Evolutionary conservation across 2,888 invertebrate species (phyloP).

Genomic region (Monopis laevigella): DNA sequence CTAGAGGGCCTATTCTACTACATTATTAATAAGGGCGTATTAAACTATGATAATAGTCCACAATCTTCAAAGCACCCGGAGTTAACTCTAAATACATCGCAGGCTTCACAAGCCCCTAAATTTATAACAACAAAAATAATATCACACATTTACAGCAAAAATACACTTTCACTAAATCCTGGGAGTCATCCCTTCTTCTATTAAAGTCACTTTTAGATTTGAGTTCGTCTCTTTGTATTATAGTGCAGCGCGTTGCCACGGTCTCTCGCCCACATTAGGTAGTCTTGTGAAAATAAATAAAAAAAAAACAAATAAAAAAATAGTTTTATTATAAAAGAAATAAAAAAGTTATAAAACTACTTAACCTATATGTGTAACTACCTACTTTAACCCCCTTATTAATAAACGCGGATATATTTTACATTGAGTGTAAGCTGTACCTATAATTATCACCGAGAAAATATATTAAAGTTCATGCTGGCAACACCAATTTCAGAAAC

Average conservation of each 20-base stretch:
- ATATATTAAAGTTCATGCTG: no score
- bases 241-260: slow-evolving; percentile 63
- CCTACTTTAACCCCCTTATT: no score
- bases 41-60: slow-evolving; percentile 57
- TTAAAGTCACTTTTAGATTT: no score
- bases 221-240: slow-evolving; percentile 24
- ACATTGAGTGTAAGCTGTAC: no score
- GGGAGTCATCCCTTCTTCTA: not conserved
- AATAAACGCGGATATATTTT: no score
- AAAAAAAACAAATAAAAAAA: slow-evolving; percentile 6
- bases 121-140: slow-evolving; percentile 58
- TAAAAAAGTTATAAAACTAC: not conserved
- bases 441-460: no score
- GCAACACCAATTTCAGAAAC: no score
- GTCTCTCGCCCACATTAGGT: slow-evolving; percentile 41
- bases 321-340: slow-evolving; percentile 7
- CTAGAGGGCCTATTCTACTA: slow-evolving; percentile 46
- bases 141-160: slow-evolving; percentile 61
- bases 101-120: slow-evolving; percentile 58
- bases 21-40: slow-evolving; percentile 40
- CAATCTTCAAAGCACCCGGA: slow-evolving; percentile 67
- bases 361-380: no score
- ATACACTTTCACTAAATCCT: slow-evolving; percentile 40
- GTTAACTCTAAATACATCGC: slow-evolving; percentile 61
- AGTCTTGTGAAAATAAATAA: slow-evolving; percentile 6